Base-by-base conservation (phyloP, 2,888 invertebrate genomes). In the Drosophila neonasuta region DNA sequence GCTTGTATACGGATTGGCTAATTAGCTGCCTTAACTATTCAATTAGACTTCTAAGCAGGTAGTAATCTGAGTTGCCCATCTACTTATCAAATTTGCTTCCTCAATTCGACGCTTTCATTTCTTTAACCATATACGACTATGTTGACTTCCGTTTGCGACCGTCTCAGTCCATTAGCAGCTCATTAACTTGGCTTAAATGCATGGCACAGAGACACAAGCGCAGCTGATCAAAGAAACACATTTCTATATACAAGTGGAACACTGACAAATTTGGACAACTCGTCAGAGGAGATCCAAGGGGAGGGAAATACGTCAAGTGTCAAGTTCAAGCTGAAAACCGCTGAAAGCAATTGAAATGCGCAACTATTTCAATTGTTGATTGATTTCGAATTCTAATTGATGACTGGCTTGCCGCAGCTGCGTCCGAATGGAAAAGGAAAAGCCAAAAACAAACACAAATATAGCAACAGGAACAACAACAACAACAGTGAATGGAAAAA, bases 331-430 rank as follows among this genome's bases (percentile, higher is more conserved):
- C 74, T 59, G 46, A 49, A 67, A 77, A 32, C 84, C 79, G 68
- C 64, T 67, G 58, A 57, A 56, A 68, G 66, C 87, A 71, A 87
- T 86, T 73, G 80, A 69, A 80, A 86, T 68, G 86, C 72, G 67
- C 87, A 61, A 61, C 61, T 61, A 77, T 58, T 71, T 74, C 69
- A 63, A 74, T 65, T 74, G 81, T 57, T 77, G 83, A 86, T 85
- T 82, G 79, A 78, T 87, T 78, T 70, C 71, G 66, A 68, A 77
- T 79, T 68, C 79, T 60, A 84, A 84, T 84, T 76, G 83, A 66
- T 69, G 62, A 60, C 46, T 69, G 62, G 62, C 49, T 54, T 32
- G 50, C 62, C 55, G 55, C 74, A 74, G 67, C 74, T 67, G 74
- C 60, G 54, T 17, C 34, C 24, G 56, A 48, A 36, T 36, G 15